Conservation (phyloP, 2,797 vertebrate species). For the Enteromius argenteus region DNA sequence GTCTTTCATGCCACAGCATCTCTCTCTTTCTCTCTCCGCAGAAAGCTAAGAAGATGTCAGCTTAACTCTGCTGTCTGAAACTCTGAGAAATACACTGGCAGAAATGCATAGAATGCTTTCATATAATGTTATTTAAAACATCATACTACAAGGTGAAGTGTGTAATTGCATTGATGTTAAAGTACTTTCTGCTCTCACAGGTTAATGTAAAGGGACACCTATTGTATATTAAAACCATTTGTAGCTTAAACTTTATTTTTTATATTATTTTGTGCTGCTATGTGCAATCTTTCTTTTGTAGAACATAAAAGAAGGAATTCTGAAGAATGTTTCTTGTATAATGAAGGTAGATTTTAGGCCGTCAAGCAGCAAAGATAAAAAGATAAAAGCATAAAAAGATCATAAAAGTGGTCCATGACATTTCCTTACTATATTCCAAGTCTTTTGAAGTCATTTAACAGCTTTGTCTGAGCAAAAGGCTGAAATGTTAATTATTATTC, state of each 20-base stretch:
- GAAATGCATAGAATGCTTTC: not conserved
- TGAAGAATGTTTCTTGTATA: not conserved
- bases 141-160: not conserved
- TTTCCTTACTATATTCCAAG: not conserved
- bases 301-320: not conserved
- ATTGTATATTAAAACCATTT: not conserved
- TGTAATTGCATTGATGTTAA: not conserved
- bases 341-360: not conserved
- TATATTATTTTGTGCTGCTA: too few relatives aligned
- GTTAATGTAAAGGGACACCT: not conserved
- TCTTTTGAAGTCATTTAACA: not conserved
- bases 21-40: slow-evolving; percentile 10
- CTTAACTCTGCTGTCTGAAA: not conserved
- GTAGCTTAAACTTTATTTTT: too few relatives aligned
- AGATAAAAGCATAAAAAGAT: not conserved
- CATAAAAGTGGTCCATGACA: not conserved
- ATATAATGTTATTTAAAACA: not conserved
- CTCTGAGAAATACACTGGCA: not conserved
- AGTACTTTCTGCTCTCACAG: not conserved
- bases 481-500: not conserved
- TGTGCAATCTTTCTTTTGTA: not conserved
- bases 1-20: slow-evolving; percentile 37
- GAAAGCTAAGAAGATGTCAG: slow-evolving; percentile 37
- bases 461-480: too few relatives aligned
- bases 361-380: not conserved